Conservation (phyloP, 2,888 invertebrate species). For the Sphinx pinastri region DNA sequence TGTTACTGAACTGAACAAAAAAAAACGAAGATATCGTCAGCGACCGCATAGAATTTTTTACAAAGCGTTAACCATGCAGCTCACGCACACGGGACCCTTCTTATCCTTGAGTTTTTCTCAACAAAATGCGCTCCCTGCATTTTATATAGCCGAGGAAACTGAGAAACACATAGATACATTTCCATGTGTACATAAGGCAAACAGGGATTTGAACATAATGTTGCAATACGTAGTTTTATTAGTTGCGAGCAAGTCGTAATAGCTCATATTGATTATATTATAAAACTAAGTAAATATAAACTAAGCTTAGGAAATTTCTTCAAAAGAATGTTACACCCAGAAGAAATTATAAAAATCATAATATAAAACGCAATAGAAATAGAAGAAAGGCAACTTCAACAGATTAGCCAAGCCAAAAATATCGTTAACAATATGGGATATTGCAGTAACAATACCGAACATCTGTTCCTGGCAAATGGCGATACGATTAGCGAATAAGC, state of each 20-base stretch:
- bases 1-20: not conserved
- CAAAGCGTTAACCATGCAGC: conserved; percentile 65
- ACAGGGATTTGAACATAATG: too few relatives aligned
- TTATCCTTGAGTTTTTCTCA: conserved; percentile 57
- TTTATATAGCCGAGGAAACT: conserved; percentile 49
- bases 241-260: too few relatives aligned
- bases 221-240: too few relatives aligned
- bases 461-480: conserved; percentile 27
- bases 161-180: not conserved
- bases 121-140: conserved; percentile 66
- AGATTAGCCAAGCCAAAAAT: too few relatives aligned
- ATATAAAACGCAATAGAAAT: too few relatives aligned
- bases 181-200: too few relatives aligned
- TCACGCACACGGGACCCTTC: conserved; percentile 58
- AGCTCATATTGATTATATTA: too few relatives aligned
- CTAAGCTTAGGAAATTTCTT: too few relatives aligned
- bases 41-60: conserved; percentile 64
- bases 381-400: too few relatives aligned
- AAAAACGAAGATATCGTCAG: conserved; percentile 35
- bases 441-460: conserved; percentile 20
- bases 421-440: not conserved
- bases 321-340: too few relatives aligned
- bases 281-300: too few relatives aligned
- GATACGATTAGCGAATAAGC: conserved; percentile 27
- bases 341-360: too few relatives aligned